Conservation (phyloP, 2,113 vertebrate genomes). For the Phaethornis superciliosus region DNA sequence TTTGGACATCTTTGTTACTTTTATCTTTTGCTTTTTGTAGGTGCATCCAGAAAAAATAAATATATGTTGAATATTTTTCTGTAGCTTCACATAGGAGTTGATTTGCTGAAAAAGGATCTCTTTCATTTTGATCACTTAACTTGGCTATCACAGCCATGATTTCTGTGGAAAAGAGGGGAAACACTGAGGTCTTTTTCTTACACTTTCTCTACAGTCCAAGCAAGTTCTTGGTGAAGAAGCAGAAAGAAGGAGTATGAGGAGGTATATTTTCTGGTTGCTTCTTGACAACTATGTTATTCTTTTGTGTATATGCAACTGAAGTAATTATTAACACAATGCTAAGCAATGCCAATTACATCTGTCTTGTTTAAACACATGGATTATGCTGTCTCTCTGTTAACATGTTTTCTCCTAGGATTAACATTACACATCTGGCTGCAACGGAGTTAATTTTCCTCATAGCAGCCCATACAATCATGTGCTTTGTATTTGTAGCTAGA, state of each 20-base stretch:
- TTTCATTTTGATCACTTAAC: not conserved
- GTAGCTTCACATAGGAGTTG: not conserved
- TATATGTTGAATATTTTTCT: not conserved
- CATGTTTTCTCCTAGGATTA: not conserved
- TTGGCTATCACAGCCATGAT: not conserved
- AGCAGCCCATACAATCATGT: accelerated
- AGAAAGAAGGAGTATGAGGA: not conserved
- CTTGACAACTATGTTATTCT: not conserved
- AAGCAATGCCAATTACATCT: not conserved
- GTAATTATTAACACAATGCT: not conserved
- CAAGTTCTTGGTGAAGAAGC: not conserved
- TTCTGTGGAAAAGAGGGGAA: not conserved
- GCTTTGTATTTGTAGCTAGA: not conserved
- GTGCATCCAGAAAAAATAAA: not conserved
- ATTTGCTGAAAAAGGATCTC: not conserved
- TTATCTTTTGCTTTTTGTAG: not conserved
- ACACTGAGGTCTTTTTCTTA: not conserved
- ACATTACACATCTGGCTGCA: not conserved
- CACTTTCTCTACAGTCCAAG: not conserved
- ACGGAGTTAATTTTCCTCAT: not conserved
- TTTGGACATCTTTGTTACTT: not conserved
- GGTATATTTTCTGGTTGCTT: not conserved
- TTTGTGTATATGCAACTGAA: not conserved
- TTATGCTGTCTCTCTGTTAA: not conserved
- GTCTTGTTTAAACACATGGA: not conserved